These are phyloP conservation scores for Genyomyrus donnyi DNA, from an alignment of 2,113 vertebrate species.

Conservation along the genomic window DNA sequence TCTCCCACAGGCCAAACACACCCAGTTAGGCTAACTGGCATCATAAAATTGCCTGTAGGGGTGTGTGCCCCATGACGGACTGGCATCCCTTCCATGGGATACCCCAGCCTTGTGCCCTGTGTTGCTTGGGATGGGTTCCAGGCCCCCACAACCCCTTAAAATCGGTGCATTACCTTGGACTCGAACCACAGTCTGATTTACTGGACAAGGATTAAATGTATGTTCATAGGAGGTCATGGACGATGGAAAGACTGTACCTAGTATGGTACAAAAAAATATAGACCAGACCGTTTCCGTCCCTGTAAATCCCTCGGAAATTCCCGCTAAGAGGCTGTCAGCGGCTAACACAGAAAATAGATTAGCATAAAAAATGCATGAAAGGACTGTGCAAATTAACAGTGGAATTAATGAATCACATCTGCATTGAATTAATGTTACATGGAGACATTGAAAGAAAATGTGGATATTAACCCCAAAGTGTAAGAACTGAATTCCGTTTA, in stretches of 20 bases:
- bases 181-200: conserved; percentile 32
- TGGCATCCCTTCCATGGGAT: not conserved
- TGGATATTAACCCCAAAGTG: not conserved
- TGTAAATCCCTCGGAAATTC: not conserved
- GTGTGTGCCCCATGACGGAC: not conserved
- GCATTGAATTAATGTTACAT: conserved; percentile 5
- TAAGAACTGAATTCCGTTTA: not conserved
- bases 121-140: not conserved
- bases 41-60: not conserved
- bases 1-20: not conserved
- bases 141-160: not conserved
- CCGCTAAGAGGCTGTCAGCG: not conserved
- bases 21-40: not conserved
- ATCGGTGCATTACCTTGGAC: not conserved
- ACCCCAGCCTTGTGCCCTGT: not conserved
- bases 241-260: not conserved
- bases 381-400: not conserved
- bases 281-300: not conserved
- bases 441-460: conserved; percentile 4
- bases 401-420: conserved; percentile 12
- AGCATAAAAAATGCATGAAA: conserved; percentile 13
- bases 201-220: not conserved
- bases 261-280: not conserved
- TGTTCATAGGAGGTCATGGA: not conserved
- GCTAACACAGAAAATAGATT: conserved; percentile 2